These are phyloP conservation scores for Zoanthus gigantus DNA, from an alignment of 92 coral and sea anemone species.

Conservation along the genomic window DNA sequence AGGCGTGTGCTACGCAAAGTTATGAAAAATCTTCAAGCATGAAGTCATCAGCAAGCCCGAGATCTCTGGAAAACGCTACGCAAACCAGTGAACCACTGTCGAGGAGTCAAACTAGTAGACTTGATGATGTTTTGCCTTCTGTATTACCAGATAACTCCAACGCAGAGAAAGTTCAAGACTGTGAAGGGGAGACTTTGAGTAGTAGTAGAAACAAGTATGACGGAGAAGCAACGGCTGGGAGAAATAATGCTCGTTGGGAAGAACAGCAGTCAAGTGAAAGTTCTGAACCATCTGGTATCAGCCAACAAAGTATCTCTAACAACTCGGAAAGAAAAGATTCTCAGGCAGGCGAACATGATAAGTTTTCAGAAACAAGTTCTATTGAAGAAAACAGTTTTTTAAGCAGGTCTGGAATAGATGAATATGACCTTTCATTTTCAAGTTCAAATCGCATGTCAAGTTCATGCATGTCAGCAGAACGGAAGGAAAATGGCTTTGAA, in stretches of 20 bases:
- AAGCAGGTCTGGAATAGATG: slow-evolving; percentile 15
- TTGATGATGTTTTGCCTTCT: not conserved
- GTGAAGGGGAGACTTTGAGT: not conserved
- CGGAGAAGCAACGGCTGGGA: not conserved
- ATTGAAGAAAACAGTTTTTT: not conserved
- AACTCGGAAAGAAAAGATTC: not conserved
- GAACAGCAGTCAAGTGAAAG: not conserved
- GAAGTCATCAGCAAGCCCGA: not conserved
- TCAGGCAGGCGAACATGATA: not conserved
- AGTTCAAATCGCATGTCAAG: not conserved
- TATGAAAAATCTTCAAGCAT: not conserved
- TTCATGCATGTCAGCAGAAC: not conserved
- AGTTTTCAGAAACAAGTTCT: slow-evolving; percentile 6
- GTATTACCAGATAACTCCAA: not conserved
- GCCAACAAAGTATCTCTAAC: not conserved
- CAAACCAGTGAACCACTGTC: not conserved
- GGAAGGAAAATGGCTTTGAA: not conserved
- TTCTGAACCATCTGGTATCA: not conserved
- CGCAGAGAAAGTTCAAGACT: not conserved
- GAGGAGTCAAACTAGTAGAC: not conserved
- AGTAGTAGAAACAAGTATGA: not conserved
- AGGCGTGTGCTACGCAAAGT: not conserved
- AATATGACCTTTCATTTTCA: not conserved
- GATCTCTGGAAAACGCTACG: not conserved
- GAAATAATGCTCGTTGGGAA: not conserved